Percentiles rank a stretch among this genome's conserved stretches.
phyloP scores from a whole-genome alignment of 2,888 invertebrate species.

The Agapostemon virescens region DNA sequence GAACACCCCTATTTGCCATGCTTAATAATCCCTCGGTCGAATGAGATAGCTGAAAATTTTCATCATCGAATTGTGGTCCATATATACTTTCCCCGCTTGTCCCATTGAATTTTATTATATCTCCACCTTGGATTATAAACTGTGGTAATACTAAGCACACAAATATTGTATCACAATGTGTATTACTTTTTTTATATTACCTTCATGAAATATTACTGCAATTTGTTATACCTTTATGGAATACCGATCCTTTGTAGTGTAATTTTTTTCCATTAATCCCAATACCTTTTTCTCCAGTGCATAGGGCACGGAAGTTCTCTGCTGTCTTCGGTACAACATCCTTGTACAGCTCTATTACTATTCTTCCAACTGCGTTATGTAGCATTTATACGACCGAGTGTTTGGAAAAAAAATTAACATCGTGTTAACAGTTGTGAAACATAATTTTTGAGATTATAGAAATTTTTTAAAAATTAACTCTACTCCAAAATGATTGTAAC shows the following conservation, averaged over 20 bases:
- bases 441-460: not conserved
- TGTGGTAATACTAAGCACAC: constrained; percentile 87
- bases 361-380: constrained; percentile 85
- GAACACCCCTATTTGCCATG: constrained; percentile 89
- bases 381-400: constrained; percentile 37
- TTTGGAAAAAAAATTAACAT: constrained; percentile 22
- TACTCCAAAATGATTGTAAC: constrained; percentile 9
- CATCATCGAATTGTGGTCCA: constrained; percentile 93
- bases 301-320: constrained; percentile 95
- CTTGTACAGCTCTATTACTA: constrained; percentile 92
- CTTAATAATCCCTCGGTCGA: constrained; percentile 86
- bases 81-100: constrained; percentile 97
- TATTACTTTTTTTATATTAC: constrained; percentile 77
- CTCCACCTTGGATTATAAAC: constrained; percentile 94
- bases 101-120: constrained; percentile 90
- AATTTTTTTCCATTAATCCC: constrained; percentile 87
- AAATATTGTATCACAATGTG: constrained; percentile 29
- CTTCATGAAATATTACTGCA: constrained; percentile 88
- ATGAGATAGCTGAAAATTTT: constrained; percentile 88
- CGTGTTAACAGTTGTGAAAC: constrained; percentile 6
- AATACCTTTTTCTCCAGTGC: constrained; percentile 93
- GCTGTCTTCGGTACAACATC: constrained; percentile 92
- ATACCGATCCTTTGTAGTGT: constrained; percentile 90
- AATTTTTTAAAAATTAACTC: constrained; percentile 2
- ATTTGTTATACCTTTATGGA: constrained; percentile 89